Percentiles rank a stretch among this genome's conserved stretches.
Evolutionary conservation across 2,888 invertebrate genomes (phyloP).

Genomic region (Agriopis aurantiaria): DNA sequence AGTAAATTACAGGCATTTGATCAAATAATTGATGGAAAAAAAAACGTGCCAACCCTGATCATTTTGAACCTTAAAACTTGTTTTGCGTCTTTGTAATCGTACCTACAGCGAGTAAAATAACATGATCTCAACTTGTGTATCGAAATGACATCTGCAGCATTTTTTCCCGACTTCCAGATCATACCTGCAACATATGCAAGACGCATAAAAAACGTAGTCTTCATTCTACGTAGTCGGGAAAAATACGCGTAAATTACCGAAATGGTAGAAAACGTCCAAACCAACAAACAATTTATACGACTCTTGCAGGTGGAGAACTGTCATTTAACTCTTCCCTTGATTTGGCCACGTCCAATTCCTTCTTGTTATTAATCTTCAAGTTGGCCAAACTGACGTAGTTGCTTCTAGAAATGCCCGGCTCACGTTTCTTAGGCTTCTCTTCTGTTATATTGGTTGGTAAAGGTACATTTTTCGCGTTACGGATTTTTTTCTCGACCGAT

Average conservation of each 20-base stretch:
- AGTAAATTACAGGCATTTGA: no score
- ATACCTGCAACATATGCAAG: no score
- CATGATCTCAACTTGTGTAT: background rate
- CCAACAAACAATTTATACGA: background rate
- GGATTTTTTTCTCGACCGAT: conserved; percentile 41
- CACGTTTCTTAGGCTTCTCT: conserved; percentile 57
- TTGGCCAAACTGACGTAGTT: conserved; percentile 83
- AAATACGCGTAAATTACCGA: background rate
- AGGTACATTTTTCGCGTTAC: conserved; percentile 22
- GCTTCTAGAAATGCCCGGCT: conserved; percentile 72
- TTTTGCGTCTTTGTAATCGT: background rate
- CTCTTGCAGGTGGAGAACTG: conserved; percentile 50
- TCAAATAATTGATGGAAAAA: no score
- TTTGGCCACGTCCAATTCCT: conserved; percentile 58
- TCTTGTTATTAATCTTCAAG: conserved; percentile 73
- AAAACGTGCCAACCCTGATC: no score
- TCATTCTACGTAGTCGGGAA: background rate
- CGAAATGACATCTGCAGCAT: background rate
- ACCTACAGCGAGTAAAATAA: background rate
- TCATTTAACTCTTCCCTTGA: conserved; percentile 38
- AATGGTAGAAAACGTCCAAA: background rate
- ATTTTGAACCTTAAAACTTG: no score
- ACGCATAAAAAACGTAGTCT: no score
- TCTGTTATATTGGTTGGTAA: conserved; percentile 5
- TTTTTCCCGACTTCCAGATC: background rate